A percentile compares a stretch with the other conserved stretches of the same genome.
These are phyloP conservation scores for Platysteira castanea DNA, from an alignment of 2,113 vertebrate species.

Conservation along the genomic window DNA sequence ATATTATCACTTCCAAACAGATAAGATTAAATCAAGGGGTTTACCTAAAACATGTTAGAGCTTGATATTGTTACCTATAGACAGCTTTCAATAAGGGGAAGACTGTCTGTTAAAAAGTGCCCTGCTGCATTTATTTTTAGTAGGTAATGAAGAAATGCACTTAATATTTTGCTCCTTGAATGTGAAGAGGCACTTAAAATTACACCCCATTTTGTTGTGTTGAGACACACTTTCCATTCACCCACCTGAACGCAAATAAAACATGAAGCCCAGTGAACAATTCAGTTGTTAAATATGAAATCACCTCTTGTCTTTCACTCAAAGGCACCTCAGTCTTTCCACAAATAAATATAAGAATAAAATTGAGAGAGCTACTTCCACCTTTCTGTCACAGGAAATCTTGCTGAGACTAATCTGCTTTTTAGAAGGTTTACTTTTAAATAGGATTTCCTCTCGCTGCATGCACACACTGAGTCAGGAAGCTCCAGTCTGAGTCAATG, in stretches of 20 bases:
- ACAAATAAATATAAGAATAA: background rate
- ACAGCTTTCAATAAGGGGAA: background rate
- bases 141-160: background rate
- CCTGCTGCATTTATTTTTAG: slow-evolving; percentile 1
- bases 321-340: background rate
- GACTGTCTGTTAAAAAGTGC: background rate
- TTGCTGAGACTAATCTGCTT: slow-evolving; percentile 25
- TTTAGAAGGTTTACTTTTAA: slow-evolving; percentile 58
- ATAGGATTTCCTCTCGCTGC: slow-evolving; percentile 61
- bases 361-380: background rate
- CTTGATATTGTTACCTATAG: background rate
- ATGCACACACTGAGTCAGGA: slow-evolving; percentile 54
- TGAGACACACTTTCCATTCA: slow-evolving; percentile 26
- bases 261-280: background rate
- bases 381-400: background rate
- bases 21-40: background rate
- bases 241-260: background rate
- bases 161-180: slow-evolving; percentile 39
- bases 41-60: background rate
- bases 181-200: background rate
- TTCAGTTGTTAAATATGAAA: background rate
- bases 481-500: slow-evolving; percentile 66
- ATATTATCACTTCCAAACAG: background rate
- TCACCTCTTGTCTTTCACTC: background rate
- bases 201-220: background rate